Base-by-base conservation (phyloP, 2,888 invertebrate genomes). In the Sinhomidia bicolor region DNA sequence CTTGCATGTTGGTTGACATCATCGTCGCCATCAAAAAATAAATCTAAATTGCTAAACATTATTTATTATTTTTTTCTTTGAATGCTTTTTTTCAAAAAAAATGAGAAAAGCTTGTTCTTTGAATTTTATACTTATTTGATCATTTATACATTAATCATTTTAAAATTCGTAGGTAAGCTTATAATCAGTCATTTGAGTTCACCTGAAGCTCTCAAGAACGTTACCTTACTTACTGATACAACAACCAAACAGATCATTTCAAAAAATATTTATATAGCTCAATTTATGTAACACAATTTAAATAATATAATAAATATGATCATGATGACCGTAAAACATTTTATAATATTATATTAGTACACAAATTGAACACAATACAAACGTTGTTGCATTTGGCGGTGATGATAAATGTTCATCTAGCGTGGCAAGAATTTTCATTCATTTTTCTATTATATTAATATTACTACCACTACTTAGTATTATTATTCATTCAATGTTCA, bases 101-200 rank as follows among this genome's bases (percentile, higher is more conserved):
- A n/a, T 36, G 20, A 20, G 20, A 54, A 54, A 68, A 32, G 32
- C 6, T 29, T 54, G 1, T 62, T 62, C 62, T 62, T 32, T 12
- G 20, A 57, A 17, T 57, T 57, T 20, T 12, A 14, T 60, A 20
- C 14, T 32, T 32, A 44, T 74, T 23, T 68, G 10, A 41, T 41
- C 41, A 74, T 44, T 74, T 74, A 10, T 47, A 74, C 71, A 74
- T 74, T 74, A 74, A 74, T 74, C 71, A 74, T 68, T 12, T 44
- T n/a, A n/a, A 36, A 65, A 57, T 12, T 51, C n/a, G 2, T 57
- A 20, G 20, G 5, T 9, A 57, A 10, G 7, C 57, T 57, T 6
- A 20, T 20, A 36, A 36, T 36, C 36, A 36, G 36, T 7, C 57
- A 1, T 7, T 51, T 12, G n/a, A 57, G 6, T 57, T 57, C 57